These are phyloP conservation scores for Columba guinea DNA, from an alignment of 2,797 vertebrate genomes.

Conservation along the genomic window DNA sequence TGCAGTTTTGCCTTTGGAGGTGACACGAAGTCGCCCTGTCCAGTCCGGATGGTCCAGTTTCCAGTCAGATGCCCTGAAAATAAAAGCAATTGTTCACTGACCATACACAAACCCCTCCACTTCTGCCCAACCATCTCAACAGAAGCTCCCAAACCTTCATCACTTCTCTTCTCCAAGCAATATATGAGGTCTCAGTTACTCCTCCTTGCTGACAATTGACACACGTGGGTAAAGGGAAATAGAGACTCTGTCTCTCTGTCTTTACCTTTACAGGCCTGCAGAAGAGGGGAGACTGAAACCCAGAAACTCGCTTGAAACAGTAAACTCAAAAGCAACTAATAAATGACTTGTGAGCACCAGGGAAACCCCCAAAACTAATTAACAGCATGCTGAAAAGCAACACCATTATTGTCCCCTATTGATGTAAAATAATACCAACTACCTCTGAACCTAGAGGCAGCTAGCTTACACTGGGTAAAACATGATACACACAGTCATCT, in stretches of 20 bases:
- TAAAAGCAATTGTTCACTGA: not conserved
- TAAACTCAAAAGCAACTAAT: not conserved
- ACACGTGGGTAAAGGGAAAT: not conserved
- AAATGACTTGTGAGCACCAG: not conserved
- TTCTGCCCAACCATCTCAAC: not conserved
- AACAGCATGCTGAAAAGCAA: not conserved
- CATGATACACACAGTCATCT: not conserved
- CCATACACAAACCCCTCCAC: not conserved
- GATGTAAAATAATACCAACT: not conserved
- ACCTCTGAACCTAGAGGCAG: not conserved
- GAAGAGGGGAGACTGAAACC: not conserved
- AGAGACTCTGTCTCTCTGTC: not conserved
- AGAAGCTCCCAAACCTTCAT: not conserved
- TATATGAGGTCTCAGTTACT: not conserved
- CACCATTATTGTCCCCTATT: not conserved
- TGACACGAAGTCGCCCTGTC: constrained; percentile 93
- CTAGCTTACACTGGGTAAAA: not conserved
- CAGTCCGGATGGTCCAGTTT: constrained; percentile 95
- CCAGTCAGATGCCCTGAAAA: constrained; percentile 92
- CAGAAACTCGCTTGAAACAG: not conserved
- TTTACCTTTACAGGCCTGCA: not conserved
- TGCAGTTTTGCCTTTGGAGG: constrained; percentile 91
- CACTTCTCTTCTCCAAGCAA: not conserved
- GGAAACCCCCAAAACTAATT: not conserved
- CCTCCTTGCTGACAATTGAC: accelerated